These are phyloP conservation scores for Eupithecia vulgata DNA, from an alignment of 2,888 invertebrate genomes.

Conservation along the genomic window DNA sequence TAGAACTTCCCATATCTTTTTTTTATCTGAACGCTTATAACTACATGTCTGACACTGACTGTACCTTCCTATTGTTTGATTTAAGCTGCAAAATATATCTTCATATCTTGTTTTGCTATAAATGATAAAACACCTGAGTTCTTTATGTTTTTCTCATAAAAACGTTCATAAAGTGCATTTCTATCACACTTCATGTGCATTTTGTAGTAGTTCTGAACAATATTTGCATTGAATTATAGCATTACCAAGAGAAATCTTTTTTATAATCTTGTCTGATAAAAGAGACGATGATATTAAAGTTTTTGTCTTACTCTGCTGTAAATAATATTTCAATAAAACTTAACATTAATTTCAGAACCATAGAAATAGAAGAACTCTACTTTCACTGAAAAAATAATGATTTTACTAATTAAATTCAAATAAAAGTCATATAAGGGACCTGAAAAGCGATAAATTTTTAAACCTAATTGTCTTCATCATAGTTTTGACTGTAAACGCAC, in stretches of 20 bases:
- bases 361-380: too few relatives aligned
- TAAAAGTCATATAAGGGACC: too few relatives aligned
- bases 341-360: too few relatives aligned
- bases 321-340: too few relatives aligned
- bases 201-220: neutral
- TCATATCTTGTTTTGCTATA: neutral
- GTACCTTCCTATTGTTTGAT: neutral
- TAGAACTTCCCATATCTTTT: neutral
- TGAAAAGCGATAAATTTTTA: too few relatives aligned
- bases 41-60: neutral
- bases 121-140: neutral
- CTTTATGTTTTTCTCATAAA: neutral
- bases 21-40: too few relatives aligned
- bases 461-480: too few relatives aligned
- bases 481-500: too few relatives aligned
- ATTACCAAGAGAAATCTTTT: neutral
- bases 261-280: neutral
- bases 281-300: too few relatives aligned
- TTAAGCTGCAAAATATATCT: neutral
- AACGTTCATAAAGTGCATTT: neutral
- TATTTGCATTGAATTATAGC: neutral
- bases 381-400: too few relatives aligned
- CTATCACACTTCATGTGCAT: slow-evolving; percentile 5
- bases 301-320: too few relatives aligned
- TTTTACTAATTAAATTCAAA: too few relatives aligned